Evolutionary conservation across 2,113 vertebrate species (phyloP), one percentile per base, ranked within the genome.

Genomic region (Tachysurus vachellii): DNA sequence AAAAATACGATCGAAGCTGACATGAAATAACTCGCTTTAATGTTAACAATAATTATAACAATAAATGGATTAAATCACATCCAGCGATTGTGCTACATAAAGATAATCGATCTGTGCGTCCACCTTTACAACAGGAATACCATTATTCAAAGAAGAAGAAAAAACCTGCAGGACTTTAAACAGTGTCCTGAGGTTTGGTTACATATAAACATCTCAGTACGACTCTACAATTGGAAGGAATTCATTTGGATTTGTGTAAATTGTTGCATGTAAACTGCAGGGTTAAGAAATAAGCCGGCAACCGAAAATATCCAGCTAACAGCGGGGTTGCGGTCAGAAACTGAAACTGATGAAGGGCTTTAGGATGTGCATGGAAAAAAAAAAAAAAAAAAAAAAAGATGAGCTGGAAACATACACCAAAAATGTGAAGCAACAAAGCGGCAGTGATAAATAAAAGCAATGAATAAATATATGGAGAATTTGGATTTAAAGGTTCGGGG

Each of bases 191-290:
- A 81, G 79, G 56, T 81, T 81, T 61, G 56, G 56, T 81, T 81
- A 61, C 79, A 81, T 81, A 81, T 81, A 81, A 81, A 81, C 79
- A 81, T 19, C 44, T 81, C 19, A 26, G 79, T 26, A 61, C 10
- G 53, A 80, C 28, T 31, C 53, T 80, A n/a, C 76, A 80, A 56
- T 56, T 59, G 56, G 79, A 81, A 81, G 56, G 57, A 81, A 81
- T 81, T 81, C 57, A 61, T 81, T 81, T 81, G 79, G 57, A 59
- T 59, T 42, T 28, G 56, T 81, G 53, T 61, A 81, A 61, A 80
- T 26, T 59, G 75, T 79, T 79, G 50, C 47, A 13, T 77, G 54
- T 59, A 80, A 80, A 80, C 79, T 80, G 54, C 28, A 10, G 10
- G 56, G 28, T 80, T 80, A 44, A 59, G 21, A 56, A 80, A 23